Evolutionary conservation across 2,113 vertebrate genomes (phyloP).

Genomic region (Brachyistius frenatus): DNA sequence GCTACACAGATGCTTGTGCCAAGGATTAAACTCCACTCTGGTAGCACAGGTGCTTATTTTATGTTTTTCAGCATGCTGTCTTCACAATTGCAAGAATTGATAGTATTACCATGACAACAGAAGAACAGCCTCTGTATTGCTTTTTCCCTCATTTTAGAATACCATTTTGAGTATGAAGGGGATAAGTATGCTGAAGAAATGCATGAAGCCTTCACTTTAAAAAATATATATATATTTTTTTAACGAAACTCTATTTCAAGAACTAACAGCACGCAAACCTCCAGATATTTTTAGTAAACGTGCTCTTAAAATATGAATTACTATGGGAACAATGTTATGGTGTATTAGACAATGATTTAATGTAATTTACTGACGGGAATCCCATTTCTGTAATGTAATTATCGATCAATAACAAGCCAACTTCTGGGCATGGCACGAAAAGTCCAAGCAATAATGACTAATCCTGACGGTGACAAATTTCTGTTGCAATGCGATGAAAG

Average conservation of each 20-base stretch:
- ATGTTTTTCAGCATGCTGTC: not conserved
- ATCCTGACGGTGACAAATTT: no score
- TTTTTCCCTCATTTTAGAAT: slow-evolving; percentile 3
- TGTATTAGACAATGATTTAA: no score
- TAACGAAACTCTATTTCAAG: not conserved
- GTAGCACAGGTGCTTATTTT: slow-evolving; percentile 3
- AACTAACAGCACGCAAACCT: not conserved
- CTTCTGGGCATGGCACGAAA: no score
- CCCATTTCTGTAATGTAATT: no score
- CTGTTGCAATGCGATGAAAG: no score
- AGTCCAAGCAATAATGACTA: no score
- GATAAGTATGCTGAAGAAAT: not conserved
- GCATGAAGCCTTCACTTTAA: no score
- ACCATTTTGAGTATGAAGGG: not conserved
- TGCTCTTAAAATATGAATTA: no score
- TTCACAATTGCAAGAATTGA: slow-evolving; percentile 3
- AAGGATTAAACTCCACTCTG: slow-evolving; percentile 10
- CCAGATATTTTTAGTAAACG: no score
- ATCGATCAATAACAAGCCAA: no score
- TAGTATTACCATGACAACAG: not conserved
- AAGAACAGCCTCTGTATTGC: slow-evolving; percentile 2
- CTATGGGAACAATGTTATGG: not conserved
- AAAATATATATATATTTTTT: not conserved
- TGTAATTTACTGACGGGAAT: not conserved
- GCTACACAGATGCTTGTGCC: slow-evolving; percentile 33